Base-by-base conservation (phyloP, 2,797 vertebrate species). In the Manis crassicaudata region DNA sequence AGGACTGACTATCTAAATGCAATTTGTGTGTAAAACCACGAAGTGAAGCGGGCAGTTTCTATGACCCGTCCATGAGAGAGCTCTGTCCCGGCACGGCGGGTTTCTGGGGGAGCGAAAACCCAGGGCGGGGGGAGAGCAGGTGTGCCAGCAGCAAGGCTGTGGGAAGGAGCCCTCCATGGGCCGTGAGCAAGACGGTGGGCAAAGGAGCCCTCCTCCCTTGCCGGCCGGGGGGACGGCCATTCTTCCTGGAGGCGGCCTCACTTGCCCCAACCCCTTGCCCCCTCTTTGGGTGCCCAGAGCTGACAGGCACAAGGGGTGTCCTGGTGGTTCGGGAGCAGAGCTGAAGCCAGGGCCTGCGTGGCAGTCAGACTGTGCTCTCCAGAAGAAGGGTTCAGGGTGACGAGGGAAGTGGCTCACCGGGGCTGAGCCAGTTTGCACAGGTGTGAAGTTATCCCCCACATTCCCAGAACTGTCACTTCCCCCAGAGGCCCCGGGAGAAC, bases 1-100 rank as follows among this genome's bases (percentile, higher is more conserved):
- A 97, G 89, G 95, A 92, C 93, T 50, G 92, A 90, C 58, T 85
- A 67, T 60, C 81, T 68, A 7, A 0, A 60, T 85, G 73, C 1
- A 79, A 87, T 97, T 97, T 98, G 96, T 88, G 52, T 68, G 54
- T 89, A 97, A 97, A 98, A 94, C 82, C 83, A 52, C 32, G 35
- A 67, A n/a, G 92, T 1, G 92, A 86, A 60, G 63, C 40, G 2
- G 85, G 70, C 40, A 13, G 94, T 89, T 87, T 67, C 77, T 32
- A 70, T 92, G 72, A 85, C 25, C 12, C 81, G 84, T 46, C 72
- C 32, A 62, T 81, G 96, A 89, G 89, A 72, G 32, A 68, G 83
- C 72, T 81, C 80, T 52, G 83, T 95, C 86, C 68, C 35, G 37
- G 60, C 43, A 65, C 56, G 94, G 70, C 46, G 90, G 83, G 67